Percentiles rank a stretch among this genome's conserved stretches.
phyloP scores from a whole-genome alignment of 2,888 invertebrate genomes.

The Pyrrhosoma nymphula region DNA sequence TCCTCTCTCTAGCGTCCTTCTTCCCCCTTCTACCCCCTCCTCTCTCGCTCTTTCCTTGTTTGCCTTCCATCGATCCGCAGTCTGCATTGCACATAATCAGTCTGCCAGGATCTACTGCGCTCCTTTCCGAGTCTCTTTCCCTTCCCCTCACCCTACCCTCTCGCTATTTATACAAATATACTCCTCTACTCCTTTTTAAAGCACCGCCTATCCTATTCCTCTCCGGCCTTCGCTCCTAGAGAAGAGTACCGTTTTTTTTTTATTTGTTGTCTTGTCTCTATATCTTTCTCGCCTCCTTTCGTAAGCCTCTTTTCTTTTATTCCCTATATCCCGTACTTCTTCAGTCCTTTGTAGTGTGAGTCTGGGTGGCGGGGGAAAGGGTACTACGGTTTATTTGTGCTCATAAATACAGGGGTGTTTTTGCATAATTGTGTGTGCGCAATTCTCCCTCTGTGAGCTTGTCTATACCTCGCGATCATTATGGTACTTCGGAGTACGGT shows the following conservation, averaged over 20 bases:
- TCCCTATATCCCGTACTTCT: not conserved
- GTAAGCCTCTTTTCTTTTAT: not conserved
- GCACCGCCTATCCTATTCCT: not conserved
- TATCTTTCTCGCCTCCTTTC: not conserved
- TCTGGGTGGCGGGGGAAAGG: not conserved
- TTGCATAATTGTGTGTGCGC: not conserved
- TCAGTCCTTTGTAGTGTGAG: not conserved
- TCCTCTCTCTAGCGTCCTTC: not conserved
- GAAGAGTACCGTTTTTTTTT: not conserved
- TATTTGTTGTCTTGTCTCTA: not conserved
- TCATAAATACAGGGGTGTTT: not conserved
- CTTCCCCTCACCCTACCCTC: not conserved
- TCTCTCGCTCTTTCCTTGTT: constrained; percentile 31
- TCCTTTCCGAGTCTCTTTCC: not conserved
- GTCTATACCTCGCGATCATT: not conserved
- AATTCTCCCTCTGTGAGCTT: not conserved
- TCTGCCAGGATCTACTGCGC: constrained; percentile 57
- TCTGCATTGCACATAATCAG: constrained; percentile 64
- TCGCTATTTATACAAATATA: not conserved
- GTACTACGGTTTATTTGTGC: constrained; percentile 32
- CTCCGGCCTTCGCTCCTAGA: not conserved
- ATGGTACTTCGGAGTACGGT: not conserved
- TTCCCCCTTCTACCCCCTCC: not conserved
- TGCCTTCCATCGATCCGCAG: constrained; percentile 51
- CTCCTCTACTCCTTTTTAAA: not conserved